Evolutionary conservation across 2,113 vertebrate species (phyloP).

Genomic region (Peromyscus californicus): DNA sequence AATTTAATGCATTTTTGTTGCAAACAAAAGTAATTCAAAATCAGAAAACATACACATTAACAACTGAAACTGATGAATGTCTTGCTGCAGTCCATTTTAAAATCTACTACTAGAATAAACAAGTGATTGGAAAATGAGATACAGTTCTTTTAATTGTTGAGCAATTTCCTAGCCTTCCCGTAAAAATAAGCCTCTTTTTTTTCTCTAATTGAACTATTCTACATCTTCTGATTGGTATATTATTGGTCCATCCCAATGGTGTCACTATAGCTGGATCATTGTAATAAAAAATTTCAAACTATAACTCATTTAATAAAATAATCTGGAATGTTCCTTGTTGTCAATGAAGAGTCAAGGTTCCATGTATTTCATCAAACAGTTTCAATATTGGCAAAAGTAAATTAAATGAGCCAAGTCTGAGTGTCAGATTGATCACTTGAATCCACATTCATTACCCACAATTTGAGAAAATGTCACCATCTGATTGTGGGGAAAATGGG

Average conservation of each 20-base stretch:
- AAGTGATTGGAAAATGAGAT: background rate
- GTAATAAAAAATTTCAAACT: background rate
- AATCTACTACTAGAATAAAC: background rate
- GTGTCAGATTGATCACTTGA: background rate
- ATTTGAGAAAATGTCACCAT: background rate
- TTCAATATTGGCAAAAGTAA: background rate
- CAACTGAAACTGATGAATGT: background rate
- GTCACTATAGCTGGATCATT: background rate
- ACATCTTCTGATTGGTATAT: background rate
- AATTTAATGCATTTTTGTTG: background rate
- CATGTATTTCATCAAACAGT: background rate
- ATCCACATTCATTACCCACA: background rate
- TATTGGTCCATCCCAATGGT: background rate
- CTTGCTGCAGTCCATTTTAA: constrained; percentile 17
- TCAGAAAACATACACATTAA: background rate
- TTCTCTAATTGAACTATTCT: background rate
- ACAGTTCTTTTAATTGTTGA: background rate
- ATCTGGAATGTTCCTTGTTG: background rate
- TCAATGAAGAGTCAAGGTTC: background rate
- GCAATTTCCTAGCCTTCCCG: background rate
- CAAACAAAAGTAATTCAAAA: background rate
- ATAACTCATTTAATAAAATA: background rate
- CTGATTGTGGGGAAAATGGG: background rate
- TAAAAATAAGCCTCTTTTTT: background rate
- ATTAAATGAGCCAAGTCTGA: background rate